Base-by-base conservation (phyloP, 2,888 invertebrate species). In the Scaptomyza caliginosa region DNA sequence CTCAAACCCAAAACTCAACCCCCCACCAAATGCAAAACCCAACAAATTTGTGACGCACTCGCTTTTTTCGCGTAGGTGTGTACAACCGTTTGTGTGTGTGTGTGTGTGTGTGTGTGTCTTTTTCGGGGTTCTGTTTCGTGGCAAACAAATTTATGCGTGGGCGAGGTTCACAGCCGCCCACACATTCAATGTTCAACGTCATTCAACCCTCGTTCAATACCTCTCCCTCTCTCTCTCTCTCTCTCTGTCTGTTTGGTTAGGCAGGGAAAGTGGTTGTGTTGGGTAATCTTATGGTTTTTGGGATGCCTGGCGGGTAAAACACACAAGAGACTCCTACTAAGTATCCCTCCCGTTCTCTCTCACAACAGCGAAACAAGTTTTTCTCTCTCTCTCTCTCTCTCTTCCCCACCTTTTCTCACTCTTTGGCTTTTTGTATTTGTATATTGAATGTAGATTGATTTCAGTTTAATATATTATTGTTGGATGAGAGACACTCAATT, bases 111-210 rank as follows among this genome's bases (percentile, higher is more conserved):
- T 30, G n/a, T 30, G n/a, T 13, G 3, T 13, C n/a, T 13, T 23
- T 40, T 55, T 39, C 8, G 34, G 51, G 54, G 28, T 43, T 26
- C 39, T 54, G 52, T 36, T 38, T 38, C 28, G 60, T 52, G 60
- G 58, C 65, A 75, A 76, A 74, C 63, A 74, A 72, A 63, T 67
- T 76, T 63, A 49, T 72, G 68, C 73, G 74, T 74, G 63, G 74
- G 77, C 59, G 74, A 74, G 74, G 77, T 62, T 76, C 72, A 71
- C 24, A 34, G 55, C 24, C 10, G n/a, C 40, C 45, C 52, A 50
- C 65, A 34, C 32, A 34, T 30, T 55, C 28, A 7, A 17, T 30
- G n/a, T 24, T 13, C 8, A 42, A 19, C 32, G 19, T 48, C 21
- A 46, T 66, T 64, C 69, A 65, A 69, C 69, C 72, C 69, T 72